Conservation (phyloP, 2,113 vertebrate genomes). For the Fulica atra region DNA sequence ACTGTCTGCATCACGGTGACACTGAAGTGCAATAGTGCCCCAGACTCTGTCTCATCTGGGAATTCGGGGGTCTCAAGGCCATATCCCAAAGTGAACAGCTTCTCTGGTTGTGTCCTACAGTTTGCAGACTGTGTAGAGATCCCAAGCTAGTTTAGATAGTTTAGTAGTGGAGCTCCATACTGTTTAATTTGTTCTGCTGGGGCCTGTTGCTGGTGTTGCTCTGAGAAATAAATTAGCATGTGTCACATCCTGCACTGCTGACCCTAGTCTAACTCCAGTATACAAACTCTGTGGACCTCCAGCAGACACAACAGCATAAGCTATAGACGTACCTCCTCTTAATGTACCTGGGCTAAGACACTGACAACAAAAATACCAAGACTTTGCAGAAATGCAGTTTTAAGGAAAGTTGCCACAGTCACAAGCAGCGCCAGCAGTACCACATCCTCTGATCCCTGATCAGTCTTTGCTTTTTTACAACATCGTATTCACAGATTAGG, state of each 20-base stretch:
- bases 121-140: background rate
- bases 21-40: rapidly evolving
- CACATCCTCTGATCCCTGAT: background rate
- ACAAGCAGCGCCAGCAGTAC: background rate
- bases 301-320: background rate
- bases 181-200: background rate
- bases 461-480: background rate
- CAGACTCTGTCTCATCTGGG: rapidly evolving
- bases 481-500: background rate
- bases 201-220: background rate
- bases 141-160: background rate
- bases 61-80: rapidly evolving
- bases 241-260: background rate
- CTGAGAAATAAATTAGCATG: background rate
- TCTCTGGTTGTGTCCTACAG: background rate
- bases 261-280: background rate
- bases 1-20: background rate
- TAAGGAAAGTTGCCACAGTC: background rate
- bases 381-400: background rate
- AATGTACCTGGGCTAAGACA: background rate
- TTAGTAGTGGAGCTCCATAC: background rate
- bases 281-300: background rate
- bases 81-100: rapidly evolving
- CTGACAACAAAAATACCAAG: background rate
- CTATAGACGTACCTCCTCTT: background rate